These are phyloP conservation scores for Cyprinus carpio DNA, from an alignment of 2,113 vertebrate species.

Conservation along the genomic window DNA sequence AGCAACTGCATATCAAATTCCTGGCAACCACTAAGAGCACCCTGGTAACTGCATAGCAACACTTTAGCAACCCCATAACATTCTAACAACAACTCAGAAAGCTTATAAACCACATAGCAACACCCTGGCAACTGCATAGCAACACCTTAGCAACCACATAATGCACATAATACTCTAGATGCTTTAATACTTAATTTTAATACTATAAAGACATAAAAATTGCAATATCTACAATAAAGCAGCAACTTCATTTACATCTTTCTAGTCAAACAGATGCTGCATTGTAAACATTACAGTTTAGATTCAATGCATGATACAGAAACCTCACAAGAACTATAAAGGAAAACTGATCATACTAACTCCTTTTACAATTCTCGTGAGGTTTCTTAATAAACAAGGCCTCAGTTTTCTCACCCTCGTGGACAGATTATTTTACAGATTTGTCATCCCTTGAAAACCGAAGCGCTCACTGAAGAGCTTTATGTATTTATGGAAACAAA, in stretches of 20 bases:
- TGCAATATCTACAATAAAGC: neutral
- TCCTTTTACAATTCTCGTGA: constrained; percentile 6
- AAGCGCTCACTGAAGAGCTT: constrained; percentile 42
- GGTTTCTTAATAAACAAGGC: constrained; percentile 22
- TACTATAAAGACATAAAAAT: neutral
- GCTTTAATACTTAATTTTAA: too few relatives aligned
- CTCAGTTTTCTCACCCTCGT: constrained; percentile 34
- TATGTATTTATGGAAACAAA: constrained; percentile 52
- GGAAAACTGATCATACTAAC: neutral
- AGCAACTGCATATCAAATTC: neutral
- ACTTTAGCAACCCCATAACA: too few relatives aligned
- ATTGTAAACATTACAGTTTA: neutral
- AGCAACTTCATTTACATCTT: neutral
- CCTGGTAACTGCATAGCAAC: too few relatives aligned
- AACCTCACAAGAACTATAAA: constrained; percentile 3
- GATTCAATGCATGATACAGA: constrained; percentile 4
- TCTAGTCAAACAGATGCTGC: neutral
- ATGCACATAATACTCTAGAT: neutral
- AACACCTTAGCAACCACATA: neutral
- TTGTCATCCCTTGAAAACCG: constrained; percentile 39
- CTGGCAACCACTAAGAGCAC: neutral
- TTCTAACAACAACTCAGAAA: too few relatives aligned
- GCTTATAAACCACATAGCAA: neutral
- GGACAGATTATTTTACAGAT: constrained; percentile 22
- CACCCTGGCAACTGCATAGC: too few relatives aligned